phyloP scores from a whole-genome alignment of 1,140 invertebrate genomes.

The Copidosoma floridanum region DNA sequence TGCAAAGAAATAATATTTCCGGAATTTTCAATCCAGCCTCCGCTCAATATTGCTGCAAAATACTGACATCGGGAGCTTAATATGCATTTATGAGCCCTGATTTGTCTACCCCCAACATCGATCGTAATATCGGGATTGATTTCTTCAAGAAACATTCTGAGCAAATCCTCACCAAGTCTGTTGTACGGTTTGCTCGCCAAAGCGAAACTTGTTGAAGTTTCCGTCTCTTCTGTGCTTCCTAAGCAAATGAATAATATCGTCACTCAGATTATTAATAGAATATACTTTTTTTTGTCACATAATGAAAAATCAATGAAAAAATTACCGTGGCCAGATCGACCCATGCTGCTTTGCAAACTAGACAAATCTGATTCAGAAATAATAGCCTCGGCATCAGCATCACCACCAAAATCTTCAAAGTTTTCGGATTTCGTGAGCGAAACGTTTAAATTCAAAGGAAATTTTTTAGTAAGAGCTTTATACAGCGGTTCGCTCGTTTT shows the following conservation, averaged over 20 bases:
- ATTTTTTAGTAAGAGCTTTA: constrained; percentile 41
- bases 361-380: constrained; percentile 57
- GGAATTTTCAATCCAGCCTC: constrained; percentile 76
- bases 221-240: constrained; percentile 57
- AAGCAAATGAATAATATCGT: background rate
- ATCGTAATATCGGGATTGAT: constrained; percentile 81
- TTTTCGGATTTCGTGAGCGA: background rate
- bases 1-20: constrained; percentile 80
- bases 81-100: constrained; percentile 88
- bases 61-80: constrained; percentile 85
- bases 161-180: constrained; percentile 77
- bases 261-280: background rate
- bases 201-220: constrained; percentile 51
- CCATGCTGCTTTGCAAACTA: constrained; percentile 60
- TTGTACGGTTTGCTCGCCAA: constrained; percentile 59
- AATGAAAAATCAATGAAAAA: constrained; percentile 21
- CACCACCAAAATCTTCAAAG: constrained; percentile 30
- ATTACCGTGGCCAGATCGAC: constrained; percentile 55
- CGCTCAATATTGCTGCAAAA: constrained; percentile 85
- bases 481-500: constrained; percentile 53
- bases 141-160: constrained; percentile 87
- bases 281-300: background rate
- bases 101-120: constrained; percentile 73
- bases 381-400: constrained; percentile 47
- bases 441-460: constrained; percentile 17